These are phyloP conservation scores for Setipinna tenuifilis DNA, from an alignment of 2,797 vertebrate species.

Conservation along the genomic window DNA sequence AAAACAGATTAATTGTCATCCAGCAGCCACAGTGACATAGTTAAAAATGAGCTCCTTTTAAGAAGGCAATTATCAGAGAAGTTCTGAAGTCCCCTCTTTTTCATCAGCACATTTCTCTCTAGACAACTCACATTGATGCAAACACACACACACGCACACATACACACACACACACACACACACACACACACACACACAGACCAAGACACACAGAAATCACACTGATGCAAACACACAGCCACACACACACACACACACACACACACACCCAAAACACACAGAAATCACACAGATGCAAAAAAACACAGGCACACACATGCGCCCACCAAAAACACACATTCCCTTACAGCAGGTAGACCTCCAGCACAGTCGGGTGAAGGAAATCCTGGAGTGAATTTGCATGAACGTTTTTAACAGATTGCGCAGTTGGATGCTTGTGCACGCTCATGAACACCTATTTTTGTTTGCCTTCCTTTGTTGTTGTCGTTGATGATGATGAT, in stretches of 20 bases:
- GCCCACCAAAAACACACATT: background rate
- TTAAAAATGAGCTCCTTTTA: conserved; percentile 84
- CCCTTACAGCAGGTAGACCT: background rate
- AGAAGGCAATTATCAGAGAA: conserved; percentile 83
- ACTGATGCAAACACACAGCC: too few species aligned
- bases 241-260: too few species aligned
- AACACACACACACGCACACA: conserved; percentile 24
- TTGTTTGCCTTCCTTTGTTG: conserved; percentile 22
- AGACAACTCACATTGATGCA: conserved; percentile 46
- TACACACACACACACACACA: conserved; percentile 26
- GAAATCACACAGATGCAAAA: background rate
- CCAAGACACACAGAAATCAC: too few species aligned
- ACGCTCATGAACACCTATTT: background rate
- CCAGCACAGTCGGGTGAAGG: background rate
- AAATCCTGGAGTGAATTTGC: background rate
- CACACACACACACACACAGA: conserved; percentile 22
- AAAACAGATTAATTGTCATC: conserved; percentile 86
- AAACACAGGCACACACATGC: too few species aligned
- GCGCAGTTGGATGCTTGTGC: conserved; percentile 2
- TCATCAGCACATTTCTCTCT: conserved; percentile 62
- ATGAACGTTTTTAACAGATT: conserved; percentile 8
- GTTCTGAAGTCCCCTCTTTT: conserved; percentile 76
- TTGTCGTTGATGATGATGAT: background rate
- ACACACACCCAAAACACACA: background rate
- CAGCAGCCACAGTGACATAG: conserved; percentile 79